Base-by-base conservation (phyloP, 2,888 invertebrate species). In the Myopa tessellatipennis region DNA sequence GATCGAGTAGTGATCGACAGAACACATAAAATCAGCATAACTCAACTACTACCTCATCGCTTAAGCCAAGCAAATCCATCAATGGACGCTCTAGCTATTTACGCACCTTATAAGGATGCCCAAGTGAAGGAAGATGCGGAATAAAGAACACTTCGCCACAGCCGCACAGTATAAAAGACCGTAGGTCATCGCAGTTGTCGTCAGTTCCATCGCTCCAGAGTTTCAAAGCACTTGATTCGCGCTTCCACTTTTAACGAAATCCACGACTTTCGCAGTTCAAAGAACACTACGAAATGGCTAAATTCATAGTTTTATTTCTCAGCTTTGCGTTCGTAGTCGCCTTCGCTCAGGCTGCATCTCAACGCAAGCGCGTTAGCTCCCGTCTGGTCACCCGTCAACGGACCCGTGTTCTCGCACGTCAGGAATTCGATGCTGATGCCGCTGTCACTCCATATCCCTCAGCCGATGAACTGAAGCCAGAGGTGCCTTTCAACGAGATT, bases 391-490 rank as follows among this genome's bases (percentile, higher is more conserved):
- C 8, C 10, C 70, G 55, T 70, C 70, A 36, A 36, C 87, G 86
- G 0, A 83, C 83, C 4, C 83, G 85, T 60, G 83, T 82, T 55
- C 82, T 82, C 60, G 86, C 87, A 0, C 87, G 87, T 34, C 87
- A 87, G 79, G 86, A 86, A 79, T 0, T 70, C 6, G 80, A 81
- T 63, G 85, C 83, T 0, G 83, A 84, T 1, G 61, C 61, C 26
- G 81, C 81, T 1, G 87, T 87, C 10, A 87, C 87, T 3, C 87
- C 87, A 5, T 87, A 87, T 81, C 87, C 87, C 26, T 80, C 82
- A 4, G 87, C 87, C 4, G 86, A 86, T 55, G 87, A 87, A 68
- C 80, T 87, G 6, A 87, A 87, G 50, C 87, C 87, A 8, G 86
- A 86, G 78, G 83, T 87, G 36, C 86, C 86, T 6, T 87, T 87